Percentiles rank a stretch among this genome's conserved stretches.
phyloP scores from a whole-genome alignment of 2,113 vertebrate genomes.

The Sorex fumeus region DNA sequence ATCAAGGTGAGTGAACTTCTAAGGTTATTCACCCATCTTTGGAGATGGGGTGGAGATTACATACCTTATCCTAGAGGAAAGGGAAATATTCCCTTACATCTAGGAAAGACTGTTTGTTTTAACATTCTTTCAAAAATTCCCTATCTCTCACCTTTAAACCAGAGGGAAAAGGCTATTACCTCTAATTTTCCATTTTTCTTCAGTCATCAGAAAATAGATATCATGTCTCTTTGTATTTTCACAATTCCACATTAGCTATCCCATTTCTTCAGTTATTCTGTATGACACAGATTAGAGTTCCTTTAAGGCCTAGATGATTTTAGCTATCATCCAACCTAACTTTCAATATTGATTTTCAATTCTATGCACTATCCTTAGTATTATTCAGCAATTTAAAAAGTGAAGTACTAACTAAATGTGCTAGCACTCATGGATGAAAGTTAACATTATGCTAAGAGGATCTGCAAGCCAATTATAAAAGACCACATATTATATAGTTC shows the following conservation, averaged over 20 bases:
- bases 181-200: constrained; percentile 1
- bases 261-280: constrained; percentile 10
- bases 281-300: constrained; percentile 37
- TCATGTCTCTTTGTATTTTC: neutral
- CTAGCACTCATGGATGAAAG: neutral
- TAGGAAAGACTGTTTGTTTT: constrained; percentile 8
- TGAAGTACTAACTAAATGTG: neutral
- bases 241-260: constrained; percentile 4
- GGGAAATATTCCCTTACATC: neutral
- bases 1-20: neutral
- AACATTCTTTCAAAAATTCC: constrained; percentile 4
- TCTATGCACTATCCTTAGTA: constrained; percentile 4
- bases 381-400: constrained; percentile 48
- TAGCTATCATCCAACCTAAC: neutral
- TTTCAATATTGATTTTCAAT: constrained; percentile 1
- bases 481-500: neutral
- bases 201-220: neutral
- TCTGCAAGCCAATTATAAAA: constrained; percentile 42
- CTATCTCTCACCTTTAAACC: neutral
- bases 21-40: constrained; percentile 2
- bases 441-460: neutral
- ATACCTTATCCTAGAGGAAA: neutral
- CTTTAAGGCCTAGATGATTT: constrained; percentile 34
- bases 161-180: neutral
- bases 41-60: neutral